Evolutionary conservation across 2,797 vertebrate species (phyloP), one percentile per base, ranked within the genome.

Genomic region (Muscicapa striata): DNA sequence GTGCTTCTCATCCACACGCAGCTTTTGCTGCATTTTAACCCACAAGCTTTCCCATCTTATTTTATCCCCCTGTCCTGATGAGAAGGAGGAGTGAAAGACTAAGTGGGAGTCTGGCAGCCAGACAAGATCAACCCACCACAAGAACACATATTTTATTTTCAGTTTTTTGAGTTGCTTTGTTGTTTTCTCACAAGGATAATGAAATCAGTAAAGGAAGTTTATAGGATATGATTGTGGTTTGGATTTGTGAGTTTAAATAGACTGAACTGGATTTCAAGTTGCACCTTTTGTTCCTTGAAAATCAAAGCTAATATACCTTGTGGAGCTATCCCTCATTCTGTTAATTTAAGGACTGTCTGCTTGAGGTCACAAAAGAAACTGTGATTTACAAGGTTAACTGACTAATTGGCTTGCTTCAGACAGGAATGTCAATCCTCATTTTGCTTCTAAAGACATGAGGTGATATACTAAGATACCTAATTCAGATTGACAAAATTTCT

Each of bases 371-470:
- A 88, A 95, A 92, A 82, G 41, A 88, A 86, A 68, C 90, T 92
- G 64, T 77, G 79, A 95, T 96, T 87, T 96, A 92, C 40, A 90
- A 92, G 90, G 63, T 93, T 91, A 91, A 20, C 52, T 73, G 41
- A 70, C 41, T 89, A 89, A 94, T 89, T 54, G 72, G 38, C 62
- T 52, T 83, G 73, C 24, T 88, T 96, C 64, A 89, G 69, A 80
- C 52, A 88, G 62, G 32, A 78, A 84, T 17, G 63, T 32, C 48
- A 2, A 92, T 95, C 66, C 52, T 86, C 43, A 86, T 96, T 97
- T 95, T 95, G 72, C 48, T 83, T 93, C 43, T 88, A 72, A 94
- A 94, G 72, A 79, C 27, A 19, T 64, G 55, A 94, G 86, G 61
- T 41, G 49, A 68, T 95, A 61, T 58, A 48, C 24, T 59, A 83